Conservation (phyloP, 2,797 vertebrate species). For the Lepus townsendii region DNA sequence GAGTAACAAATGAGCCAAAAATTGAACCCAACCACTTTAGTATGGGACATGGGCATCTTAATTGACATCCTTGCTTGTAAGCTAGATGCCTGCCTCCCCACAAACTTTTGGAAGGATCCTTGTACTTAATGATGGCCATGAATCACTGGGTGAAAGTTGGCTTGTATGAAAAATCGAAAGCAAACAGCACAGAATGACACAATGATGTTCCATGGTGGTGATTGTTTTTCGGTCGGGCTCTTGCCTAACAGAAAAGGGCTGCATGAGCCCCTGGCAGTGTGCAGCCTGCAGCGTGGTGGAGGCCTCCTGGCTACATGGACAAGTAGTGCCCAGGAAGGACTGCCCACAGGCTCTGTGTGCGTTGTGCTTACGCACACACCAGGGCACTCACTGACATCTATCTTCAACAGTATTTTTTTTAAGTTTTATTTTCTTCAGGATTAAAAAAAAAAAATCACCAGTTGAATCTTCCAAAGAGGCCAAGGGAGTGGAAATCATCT, state of each 20-base stretch:
- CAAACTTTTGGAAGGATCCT: no score
- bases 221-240: background rate
- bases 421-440: background rate
- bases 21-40: no score
- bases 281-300: background rate
- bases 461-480: background rate
- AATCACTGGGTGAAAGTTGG: background rate
- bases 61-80: no score
- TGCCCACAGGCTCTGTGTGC: background rate
- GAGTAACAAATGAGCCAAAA: no score
- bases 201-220: background rate
- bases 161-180: background rate
- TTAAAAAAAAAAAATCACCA: background rate
- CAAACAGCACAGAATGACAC: background rate
- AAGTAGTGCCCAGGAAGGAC: background rate
- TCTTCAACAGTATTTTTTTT: background rate
- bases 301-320: background rate
- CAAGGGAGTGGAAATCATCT: conserved; percentile 3
- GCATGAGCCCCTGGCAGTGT: no score
- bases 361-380: background rate
- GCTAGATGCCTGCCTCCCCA: no score
- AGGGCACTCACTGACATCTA: background rate
- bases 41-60: no score
- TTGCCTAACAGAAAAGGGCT: background rate
- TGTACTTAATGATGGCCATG: background rate